A percentile compares a stretch with the other conserved stretches of the same genome.
Evolutionary conservation across 2,888 invertebrate species (phyloP).

Genomic region (Lagria hirta): DNA sequence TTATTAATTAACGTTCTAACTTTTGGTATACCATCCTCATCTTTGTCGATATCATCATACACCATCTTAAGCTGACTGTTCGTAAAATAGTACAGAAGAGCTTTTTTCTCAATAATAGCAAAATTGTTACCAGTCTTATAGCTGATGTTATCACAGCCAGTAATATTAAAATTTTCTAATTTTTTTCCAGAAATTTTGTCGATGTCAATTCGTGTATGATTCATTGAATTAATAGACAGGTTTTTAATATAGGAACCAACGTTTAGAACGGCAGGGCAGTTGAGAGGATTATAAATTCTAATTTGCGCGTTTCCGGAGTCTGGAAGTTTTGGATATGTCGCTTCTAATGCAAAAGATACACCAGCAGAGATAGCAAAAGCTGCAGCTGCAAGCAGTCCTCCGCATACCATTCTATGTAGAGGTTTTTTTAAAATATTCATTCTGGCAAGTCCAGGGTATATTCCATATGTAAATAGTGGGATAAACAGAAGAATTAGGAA

Average conservation of each 20-base stretch:
- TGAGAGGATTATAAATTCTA: conserved; percentile 68
- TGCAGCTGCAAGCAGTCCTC: conserved; percentile 80
- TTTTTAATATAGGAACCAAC: background rate
- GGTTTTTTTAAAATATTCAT: conserved; percentile 69
- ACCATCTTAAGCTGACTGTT: background rate
- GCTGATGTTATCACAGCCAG: no score
- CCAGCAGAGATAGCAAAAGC: conserved; percentile 83
- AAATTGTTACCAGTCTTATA: conserved; percentile 1
- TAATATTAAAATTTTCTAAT: conserved; percentile 6
- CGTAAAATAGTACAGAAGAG: conserved; percentile 33
- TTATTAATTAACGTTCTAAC: conserved; percentile 39
- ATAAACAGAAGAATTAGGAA: conserved; percentile 79
- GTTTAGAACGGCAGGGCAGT: no score
- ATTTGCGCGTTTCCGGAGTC: conserved; percentile 61
- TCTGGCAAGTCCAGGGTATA: conserved; percentile 77
- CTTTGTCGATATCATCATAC: conserved; percentile 55
- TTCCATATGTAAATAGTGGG: conserved; percentile 73
- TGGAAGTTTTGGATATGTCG: conserved; percentile 63
- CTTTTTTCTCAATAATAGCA: conserved; percentile 19
- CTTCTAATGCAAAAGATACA: conserved; percentile 76
- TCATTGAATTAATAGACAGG: background rate
- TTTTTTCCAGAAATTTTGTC: background rate
- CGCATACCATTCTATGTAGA: conserved; percentile 80
- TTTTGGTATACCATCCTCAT: conserved; percentile 60
- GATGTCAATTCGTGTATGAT: background rate